These are phyloP conservation scores for Bombus ignitus DNA, from an alignment of 1,140 invertebrate genomes.

Conservation along the genomic window DNA sequence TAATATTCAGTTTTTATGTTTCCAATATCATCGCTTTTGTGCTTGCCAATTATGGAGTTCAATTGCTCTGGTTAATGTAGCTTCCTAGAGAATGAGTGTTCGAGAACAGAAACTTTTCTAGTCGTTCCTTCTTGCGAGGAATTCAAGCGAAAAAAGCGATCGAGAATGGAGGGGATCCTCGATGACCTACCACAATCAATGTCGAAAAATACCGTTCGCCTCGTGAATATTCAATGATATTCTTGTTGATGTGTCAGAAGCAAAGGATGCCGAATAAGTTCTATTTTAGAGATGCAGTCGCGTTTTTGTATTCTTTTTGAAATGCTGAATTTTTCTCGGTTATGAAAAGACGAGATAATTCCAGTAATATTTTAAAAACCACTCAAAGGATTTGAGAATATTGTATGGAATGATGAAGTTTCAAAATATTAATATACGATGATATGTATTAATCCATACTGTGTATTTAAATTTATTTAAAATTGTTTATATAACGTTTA, in stretches of 20 bases:
- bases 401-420: too few relatives aligned
- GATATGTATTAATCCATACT: not conserved
- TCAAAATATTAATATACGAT: not conserved
- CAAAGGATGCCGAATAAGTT: conserved; percentile 3
- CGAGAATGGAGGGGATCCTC: not conserved
- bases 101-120: not conserved
- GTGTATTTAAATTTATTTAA: too few relatives aligned
- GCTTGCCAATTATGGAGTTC: too few relatives aligned
- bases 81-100: not conserved
- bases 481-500: not conserved
- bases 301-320: not conserved
- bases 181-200: conserved; percentile 40
- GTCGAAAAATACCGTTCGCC: conserved; percentile 11
- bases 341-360: not conserved
- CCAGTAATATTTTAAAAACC: not conserved
- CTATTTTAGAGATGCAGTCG: not conserved
- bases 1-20: too few relatives aligned
- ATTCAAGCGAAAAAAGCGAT: not conserved
- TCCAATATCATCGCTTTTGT: not conserved
- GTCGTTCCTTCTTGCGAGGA: not conserved
- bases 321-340: not conserved
- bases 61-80: too few relatives aligned
- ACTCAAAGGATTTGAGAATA: not conserved
- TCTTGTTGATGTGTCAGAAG: not conserved
- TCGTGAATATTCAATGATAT: conserved; percentile 16